Conservation (phyloP, 1,140 invertebrate species). For the Macrobrachium nipponense region DNA sequence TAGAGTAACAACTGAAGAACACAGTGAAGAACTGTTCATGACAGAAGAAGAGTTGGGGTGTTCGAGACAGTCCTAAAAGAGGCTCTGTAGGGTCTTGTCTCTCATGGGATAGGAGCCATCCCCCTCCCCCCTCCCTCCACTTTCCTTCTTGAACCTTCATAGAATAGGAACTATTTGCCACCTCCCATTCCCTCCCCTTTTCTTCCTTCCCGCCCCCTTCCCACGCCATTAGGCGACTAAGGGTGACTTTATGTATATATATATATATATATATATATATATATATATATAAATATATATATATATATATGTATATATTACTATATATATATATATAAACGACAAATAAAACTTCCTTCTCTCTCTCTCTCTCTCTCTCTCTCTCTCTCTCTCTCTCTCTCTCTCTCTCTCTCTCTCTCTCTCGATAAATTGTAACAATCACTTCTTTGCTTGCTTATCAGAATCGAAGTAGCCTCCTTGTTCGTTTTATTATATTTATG, state of each 20-base stretch:
- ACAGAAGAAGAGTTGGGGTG: too few species aligned
- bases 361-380: neutral
- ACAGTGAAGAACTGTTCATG: too few species aligned
- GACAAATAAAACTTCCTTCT: too few species aligned
- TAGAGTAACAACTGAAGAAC: too few species aligned
- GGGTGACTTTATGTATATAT: neutral
- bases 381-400: slow-evolving; percentile 36
- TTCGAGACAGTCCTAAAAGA: too few species aligned
- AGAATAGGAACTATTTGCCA: neutral
- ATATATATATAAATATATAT: neutral
- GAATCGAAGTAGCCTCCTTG: too few species aligned
- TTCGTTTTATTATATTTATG: too few species aligned
- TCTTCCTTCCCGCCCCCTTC: neutral
- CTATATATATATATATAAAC: neutral
- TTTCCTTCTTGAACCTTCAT: neutral
- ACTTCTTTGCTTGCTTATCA: neutral
- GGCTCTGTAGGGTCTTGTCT: neutral
- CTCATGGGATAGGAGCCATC: neutral
- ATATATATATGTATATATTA: neutral
- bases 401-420: slow-evolving; percentile 29
- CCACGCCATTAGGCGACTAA: neutral
- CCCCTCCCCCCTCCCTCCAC: neutral
- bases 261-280: neutral
- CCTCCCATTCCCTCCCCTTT: neutral
- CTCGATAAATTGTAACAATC: neutral